These are phyloP conservation scores for Pangasius sanitwongsei DNA, from an alignment of 2,797 vertebrate species.

Conservation along the genomic window DNA sequence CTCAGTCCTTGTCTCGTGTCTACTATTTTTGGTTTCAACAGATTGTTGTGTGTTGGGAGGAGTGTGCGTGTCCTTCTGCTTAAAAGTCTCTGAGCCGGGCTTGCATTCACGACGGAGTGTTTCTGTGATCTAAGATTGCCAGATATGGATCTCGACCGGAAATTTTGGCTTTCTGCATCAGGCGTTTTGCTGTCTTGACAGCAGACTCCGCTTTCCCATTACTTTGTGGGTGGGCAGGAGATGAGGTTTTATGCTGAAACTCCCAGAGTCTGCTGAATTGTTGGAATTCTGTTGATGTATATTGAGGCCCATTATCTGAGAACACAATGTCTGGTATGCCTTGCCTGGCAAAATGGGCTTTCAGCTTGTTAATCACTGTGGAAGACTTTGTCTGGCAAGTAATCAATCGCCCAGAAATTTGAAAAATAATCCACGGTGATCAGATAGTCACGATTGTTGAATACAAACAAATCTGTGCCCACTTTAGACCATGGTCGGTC, in stretches of 20 bases:
- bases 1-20: background rate
- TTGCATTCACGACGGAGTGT: background rate
- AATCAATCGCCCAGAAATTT: background rate
- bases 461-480: background rate
- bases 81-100: background rate
- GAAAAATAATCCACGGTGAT: background rate
- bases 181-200: slow-evolving; percentile 20
- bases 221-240: slow-evolving; percentile 17
- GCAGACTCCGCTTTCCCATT: slow-evolving; percentile 27
- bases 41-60: background rate
- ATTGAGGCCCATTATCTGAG: slow-evolving; percentile 47
- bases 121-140: slow-evolving; percentile 8
- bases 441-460: background rate
- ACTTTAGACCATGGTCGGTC: background rate
- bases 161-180: slow-evolving; percentile 29
- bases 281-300: slow-evolving; percentile 28
- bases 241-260: slow-evolving; percentile 35
- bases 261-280: slow-evolving; percentile 38
- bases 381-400: slow-evolving; percentile 26
- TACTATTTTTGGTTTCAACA: slow-evolving; percentile 7
- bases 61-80: background rate
- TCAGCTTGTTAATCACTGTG: slow-evolving; percentile 35
- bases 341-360: slow-evolving; percentile 35
- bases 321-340: slow-evolving; percentile 36
- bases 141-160: slow-evolving; percentile 12